Percentiles rank a stretch among this genome's conserved stretches.
Evolutionary conservation across 2,113 vertebrate species (phyloP).

Genomic region (Dinomys branickii): DNA sequence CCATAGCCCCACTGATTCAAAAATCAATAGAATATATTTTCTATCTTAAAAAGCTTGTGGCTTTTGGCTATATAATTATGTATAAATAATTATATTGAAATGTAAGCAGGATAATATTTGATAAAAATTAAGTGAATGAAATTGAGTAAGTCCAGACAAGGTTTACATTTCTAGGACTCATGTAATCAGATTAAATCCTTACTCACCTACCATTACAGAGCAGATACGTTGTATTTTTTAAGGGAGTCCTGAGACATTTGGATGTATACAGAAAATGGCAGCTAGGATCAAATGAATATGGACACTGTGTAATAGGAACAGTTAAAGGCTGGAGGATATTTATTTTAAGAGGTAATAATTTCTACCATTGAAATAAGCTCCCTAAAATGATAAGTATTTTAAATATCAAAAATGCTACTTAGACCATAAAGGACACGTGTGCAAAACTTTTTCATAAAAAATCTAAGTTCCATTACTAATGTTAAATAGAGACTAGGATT

Average conservation of each 20-base stretch:
- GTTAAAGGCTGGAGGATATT: background rate
- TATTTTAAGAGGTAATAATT: background rate
- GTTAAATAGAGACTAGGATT: background rate
- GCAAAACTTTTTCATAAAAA: background rate
- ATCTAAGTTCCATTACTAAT: background rate
- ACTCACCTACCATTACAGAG: background rate
- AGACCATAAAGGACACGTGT: background rate
- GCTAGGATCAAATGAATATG: background rate
- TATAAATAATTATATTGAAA: slow-evolving; percentile 17
- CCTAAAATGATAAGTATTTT: background rate
- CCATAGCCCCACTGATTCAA: background rate
- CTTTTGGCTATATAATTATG: background rate
- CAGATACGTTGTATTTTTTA: background rate
- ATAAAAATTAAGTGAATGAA: slow-evolving; percentile 45
- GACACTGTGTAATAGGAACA: background rate
- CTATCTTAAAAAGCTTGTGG: background rate
- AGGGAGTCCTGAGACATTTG: background rate
- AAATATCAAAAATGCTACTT: slow-evolving; percentile 48
- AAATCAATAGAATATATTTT: background rate
- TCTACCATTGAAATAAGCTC: background rate
- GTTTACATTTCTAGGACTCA: background rate
- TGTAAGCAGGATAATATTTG: background rate
- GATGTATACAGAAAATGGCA: background rate
- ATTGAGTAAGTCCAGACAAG: background rate
- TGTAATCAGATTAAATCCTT: background rate